Conservation (phyloP, 2,113 vertebrate genomes). For the human (Homo sapiens) region DNA sequence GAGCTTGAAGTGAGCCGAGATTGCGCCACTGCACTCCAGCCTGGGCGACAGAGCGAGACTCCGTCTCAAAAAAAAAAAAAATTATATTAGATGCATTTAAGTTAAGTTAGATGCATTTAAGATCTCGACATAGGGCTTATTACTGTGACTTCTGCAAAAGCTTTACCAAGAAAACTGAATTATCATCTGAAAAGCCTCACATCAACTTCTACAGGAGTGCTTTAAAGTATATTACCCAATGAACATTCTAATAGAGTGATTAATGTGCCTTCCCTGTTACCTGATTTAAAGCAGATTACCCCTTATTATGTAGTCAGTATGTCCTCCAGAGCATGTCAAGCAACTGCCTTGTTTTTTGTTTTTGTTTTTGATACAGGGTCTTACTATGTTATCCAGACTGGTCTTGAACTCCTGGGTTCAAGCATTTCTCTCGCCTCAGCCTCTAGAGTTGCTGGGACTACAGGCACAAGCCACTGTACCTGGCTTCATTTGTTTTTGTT, state of each 20-base stretch:
- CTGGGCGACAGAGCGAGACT: no score
- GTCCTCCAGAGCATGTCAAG: not conserved
- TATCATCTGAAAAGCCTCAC: slow-evolving; percentile 30
- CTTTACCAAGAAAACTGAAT: slow-evolving; percentile 32
- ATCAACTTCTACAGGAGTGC: not conserved
- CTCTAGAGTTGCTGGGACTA: not conserved
- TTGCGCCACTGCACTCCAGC: no score
- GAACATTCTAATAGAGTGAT: not conserved
- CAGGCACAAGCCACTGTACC: not conserved
- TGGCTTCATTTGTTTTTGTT: not conserved
- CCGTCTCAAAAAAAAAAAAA: not conserved
- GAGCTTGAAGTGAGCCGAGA: no score
- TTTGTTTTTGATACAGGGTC: not conserved
- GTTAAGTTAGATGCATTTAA: not conserved
- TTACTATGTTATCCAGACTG: not conserved
- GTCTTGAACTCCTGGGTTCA: not conserved
- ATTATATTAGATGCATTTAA: not conserved
- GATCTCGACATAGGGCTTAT: not conserved
- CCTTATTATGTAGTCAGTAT: not conserved
- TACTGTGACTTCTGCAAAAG: slow-evolving; percentile 8
- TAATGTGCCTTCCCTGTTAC: not conserved
- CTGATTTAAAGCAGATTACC: slow-evolving; percentile 6
- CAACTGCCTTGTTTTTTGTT: not conserved
- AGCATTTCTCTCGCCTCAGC: not conserved
- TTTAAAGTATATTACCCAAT: slow-evolving; percentile 1